Evolutionary conservation across 1,140 invertebrate species (phyloP), one percentile per base, ranked within the genome.

Genomic region (Tribolium madens): DNA sequence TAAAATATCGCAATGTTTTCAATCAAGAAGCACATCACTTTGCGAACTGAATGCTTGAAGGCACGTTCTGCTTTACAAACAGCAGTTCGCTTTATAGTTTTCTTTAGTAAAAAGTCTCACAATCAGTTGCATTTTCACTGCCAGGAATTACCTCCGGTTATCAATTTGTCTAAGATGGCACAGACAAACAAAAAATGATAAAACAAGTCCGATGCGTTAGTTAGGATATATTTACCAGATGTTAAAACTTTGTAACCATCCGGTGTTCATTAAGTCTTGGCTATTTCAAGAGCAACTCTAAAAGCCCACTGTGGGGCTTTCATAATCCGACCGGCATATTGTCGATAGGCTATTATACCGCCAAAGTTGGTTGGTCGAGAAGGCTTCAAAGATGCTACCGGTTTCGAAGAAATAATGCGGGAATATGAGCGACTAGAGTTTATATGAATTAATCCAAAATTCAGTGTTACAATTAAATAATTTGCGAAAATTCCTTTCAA

Each of bases 31-130:
- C 26, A 26, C 57, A 21, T n/a, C 57, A 64, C 57, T 42, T 64
- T 64, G 7, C 26, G 12, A 64, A 64, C 36, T 64, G 57, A 64
- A 64, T 31, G 57, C 57, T 64, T 4, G 57, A 36, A 26, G 57
- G 57, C 57, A 64, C 57, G 57, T 64, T 12, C 57, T 21, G 57
- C 12, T 64, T 64, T 36, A 64, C 57, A 64, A 64, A 64, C 57
- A 64, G 21, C 57, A 33, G 21, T 33, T 31, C 9, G 26, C 9
- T 64, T 64, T 64, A 64, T 64, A 64, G 57, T 64, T 64, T 64
- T 9, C 57, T 33, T 33, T 15, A 14, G 9, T 31, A 64, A 64
- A 21, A 64, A 64, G 26, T 36, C 57, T 64, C 21, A 26, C 21
- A 26, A 26, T 26, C 21, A 33, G 26, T 33, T 64, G 26, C 12